Evolutionary conservation across 2,888 invertebrate genomes (phyloP).

Genomic region (Tuberolachnus salignus): DNA sequence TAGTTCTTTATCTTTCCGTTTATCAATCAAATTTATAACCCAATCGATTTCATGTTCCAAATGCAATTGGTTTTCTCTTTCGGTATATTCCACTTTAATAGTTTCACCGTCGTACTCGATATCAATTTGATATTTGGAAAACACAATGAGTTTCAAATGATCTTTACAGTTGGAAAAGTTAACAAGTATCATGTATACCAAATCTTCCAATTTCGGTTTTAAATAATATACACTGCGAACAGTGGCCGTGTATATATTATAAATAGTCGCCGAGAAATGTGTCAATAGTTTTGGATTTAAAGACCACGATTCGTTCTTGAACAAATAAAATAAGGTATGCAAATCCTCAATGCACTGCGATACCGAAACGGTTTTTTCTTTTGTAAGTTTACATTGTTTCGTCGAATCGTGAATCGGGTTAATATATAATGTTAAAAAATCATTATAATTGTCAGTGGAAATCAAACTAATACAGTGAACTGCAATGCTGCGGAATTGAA

Average conservation of each 20-base stretch:
- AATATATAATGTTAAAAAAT: constrained; percentile 24
- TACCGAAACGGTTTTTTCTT: background rate
- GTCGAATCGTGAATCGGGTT: constrained; percentile 4
- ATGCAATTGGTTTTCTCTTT: constrained; percentile 17
- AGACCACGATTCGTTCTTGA: constrained; percentile 18
- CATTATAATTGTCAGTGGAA: constrained; percentile 10
- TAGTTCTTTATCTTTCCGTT: background rate
- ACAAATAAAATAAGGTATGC: constrained; percentile 25
- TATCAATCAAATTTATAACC: constrained; percentile 20
- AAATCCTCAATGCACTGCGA: constrained; percentile 33
- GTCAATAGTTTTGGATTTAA: constrained; percentile 28
- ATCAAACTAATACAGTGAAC: constrained; percentile 28
- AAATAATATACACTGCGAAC: constrained; percentile 23
- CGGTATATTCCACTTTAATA: background rate
- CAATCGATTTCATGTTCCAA: constrained; percentile 22
- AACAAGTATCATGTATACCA: constrained; percentile 19
- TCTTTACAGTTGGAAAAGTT: constrained; percentile 25
- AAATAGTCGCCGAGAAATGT: constrained; percentile 6
- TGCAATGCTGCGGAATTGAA: constrained; percentile 14
- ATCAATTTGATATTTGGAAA: constrained; percentile 20
- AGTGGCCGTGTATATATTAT: constrained; percentile 21
- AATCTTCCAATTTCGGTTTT: constrained; percentile 33
- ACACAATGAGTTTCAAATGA: constrained; percentile 32
- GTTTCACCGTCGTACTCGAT: background rate
- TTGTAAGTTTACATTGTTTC: background rate